These are phyloP conservation scores for Mustela lutreola DNA, from an alignment of 2,113 vertebrate species.

Conservation along the genomic window DNA sequence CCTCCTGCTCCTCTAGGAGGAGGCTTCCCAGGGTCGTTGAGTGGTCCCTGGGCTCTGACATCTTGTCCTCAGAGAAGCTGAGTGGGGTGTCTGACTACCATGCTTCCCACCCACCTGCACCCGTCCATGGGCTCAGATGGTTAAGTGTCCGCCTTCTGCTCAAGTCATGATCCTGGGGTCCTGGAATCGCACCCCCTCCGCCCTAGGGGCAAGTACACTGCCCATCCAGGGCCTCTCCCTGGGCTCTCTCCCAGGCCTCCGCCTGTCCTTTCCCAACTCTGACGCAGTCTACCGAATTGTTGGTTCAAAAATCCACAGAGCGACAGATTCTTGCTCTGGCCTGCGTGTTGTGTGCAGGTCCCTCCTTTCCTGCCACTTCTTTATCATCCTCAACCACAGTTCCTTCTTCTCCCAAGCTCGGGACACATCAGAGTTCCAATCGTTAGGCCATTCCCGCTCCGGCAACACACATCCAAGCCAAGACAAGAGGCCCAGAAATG, in stretches of 20 bases:
- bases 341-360: accelerated
- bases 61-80: background rate
- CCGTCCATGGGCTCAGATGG: too few species aligned
- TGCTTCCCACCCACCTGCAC: background rate
- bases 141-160: too few species aligned
- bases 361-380: background rate
- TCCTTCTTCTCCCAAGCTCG: background rate
- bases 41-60: background rate
- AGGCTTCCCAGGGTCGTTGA: background rate
- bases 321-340: background rate
- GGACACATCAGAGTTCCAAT: background rate
- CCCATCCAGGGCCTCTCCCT: background rate
- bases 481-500: background rate
- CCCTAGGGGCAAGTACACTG: background rate
- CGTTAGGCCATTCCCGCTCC: background rate
- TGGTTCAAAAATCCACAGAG: background rate
- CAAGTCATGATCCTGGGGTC: too few species aligned
- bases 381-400: background rate
- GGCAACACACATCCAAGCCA: background rate
- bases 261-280: background rate
- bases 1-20: background rate
- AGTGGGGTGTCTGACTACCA: background rate
- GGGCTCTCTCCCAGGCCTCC: background rate
- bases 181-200: too few species aligned
- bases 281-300: background rate